Conservation (phyloP, 2,113 vertebrate genomes). For the Lampris megalopsis region DNA sequence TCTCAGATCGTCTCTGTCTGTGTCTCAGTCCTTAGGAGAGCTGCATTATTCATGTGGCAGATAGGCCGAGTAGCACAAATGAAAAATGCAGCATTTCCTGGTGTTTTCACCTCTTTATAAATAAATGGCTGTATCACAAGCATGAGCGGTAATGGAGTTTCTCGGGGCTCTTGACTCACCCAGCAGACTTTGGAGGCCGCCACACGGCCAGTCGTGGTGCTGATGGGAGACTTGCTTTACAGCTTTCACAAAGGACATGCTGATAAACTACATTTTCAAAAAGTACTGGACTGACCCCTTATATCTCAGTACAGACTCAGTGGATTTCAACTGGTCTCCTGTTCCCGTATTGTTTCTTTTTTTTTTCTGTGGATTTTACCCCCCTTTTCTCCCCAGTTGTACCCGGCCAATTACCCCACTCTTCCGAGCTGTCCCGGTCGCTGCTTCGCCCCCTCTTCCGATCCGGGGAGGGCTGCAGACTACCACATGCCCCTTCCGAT, state of each 20-base stretch:
- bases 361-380: too few relatives aligned
- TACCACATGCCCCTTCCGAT: too few relatives aligned
- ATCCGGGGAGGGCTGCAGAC: too few relatives aligned
- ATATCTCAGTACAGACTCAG: too few relatives aligned
- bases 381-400: too few relatives aligned
- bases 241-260: background rate
- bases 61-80: slow-evolving; percentile 55
- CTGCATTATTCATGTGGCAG: slow-evolving; percentile 68
- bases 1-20: slow-evolving; percentile 2
- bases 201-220: slow-evolving; percentile 8
- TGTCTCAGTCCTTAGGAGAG: slow-evolving; percentile 35
- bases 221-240: slow-evolving; percentile 10
- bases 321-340: too few relatives aligned
- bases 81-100: slow-evolving; percentile 73
- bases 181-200: slow-evolving; percentile 32
- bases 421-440: too few relatives aligned
- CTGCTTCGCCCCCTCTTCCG: too few relatives aligned
- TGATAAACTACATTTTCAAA: background rate
- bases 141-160: slow-evolving; percentile 61
- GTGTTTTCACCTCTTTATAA: slow-evolving; percentile 53
- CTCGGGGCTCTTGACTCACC: slow-evolving; percentile 38
- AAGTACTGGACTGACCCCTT: too few relatives aligned
- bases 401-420: too few relatives aligned
- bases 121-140: slow-evolving; percentile 39
- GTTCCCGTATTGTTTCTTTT: too few relatives aligned